These are phyloP conservation scores for Dorcus parallelipipedus DNA, from an alignment of 2,888 invertebrate species.

Conservation along the genomic window DNA sequence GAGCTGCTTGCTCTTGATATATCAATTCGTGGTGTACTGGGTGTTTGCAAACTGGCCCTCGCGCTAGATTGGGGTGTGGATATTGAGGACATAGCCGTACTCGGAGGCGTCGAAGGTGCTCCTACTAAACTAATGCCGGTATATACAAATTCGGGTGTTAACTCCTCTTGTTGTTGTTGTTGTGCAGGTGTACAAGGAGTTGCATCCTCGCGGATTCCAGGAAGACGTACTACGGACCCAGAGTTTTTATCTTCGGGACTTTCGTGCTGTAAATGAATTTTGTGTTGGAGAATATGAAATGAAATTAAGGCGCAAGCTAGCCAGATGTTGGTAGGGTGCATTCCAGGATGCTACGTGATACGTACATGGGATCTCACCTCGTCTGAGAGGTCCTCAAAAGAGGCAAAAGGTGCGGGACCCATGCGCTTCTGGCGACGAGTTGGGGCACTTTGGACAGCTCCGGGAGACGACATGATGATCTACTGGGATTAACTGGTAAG, in stretches of 20 bases:
- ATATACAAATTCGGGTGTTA: constrained; percentile 29
- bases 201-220: constrained; percentile 55
- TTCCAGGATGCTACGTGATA: constrained; percentile 41
- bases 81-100: constrained; percentile 32
- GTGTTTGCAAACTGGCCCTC: constrained; percentile 54
- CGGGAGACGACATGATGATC: constrained; percentile 40
- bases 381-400: constrained; percentile 87
- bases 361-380: constrained; percentile 67
- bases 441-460: constrained; percentile 31
- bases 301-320: constrained; percentile 1
- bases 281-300: background rate
- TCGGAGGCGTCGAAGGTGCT: constrained; percentile 24
- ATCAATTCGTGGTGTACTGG: constrained; percentile 81
- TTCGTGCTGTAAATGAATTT: constrained; percentile 49
- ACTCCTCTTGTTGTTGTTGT: constrained; percentile 1
- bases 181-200: constrained; percentile 38
- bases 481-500: constrained; percentile 37
- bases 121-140: constrained; percentile 44
- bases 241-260: constrained; percentile 55
- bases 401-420: constrained; percentile 92
- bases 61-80: constrained; percentile 31
- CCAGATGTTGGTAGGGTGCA: constrained; percentile 6
- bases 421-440: constrained; percentile 66
- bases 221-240: constrained; percentile 55
- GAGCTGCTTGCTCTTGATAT: constrained; percentile 87